Evolutionary conservation across 2,113 vertebrate species (phyloP).

Genomic region (Phyllostomus hastatus): DNA sequence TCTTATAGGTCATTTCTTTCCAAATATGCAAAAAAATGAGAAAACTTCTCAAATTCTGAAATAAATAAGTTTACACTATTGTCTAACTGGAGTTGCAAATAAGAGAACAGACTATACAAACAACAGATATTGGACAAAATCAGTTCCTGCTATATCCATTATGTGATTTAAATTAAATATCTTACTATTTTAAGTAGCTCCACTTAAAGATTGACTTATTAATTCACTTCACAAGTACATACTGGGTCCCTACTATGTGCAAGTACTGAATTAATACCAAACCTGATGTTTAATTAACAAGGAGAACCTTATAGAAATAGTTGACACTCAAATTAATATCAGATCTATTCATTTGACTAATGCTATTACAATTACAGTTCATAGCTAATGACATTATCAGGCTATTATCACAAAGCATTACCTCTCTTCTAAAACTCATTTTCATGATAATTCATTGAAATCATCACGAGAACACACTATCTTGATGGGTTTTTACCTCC

Average conservation of each 20-base stretch:
- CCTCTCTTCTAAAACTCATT: slow-evolving; percentile 72
- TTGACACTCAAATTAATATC: slow-evolving; percentile 76
- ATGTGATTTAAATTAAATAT: slow-evolving; percentile 14
- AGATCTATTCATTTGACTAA: slow-evolving; percentile 75
- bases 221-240: slow-evolving; percentile 35
- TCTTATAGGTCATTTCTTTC: background rate
- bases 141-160: background rate
- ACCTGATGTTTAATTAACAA: slow-evolving; percentile 70
- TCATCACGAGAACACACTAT: slow-evolving; percentile 73
- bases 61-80: background rate
- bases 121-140: background rate
- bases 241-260: slow-evolving; percentile 67
- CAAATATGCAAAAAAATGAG: background rate
- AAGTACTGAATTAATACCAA: slow-evolving; percentile 54
- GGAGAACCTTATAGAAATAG: slow-evolving; percentile 73
- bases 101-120: background rate
- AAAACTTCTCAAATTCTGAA: slow-evolving; percentile 32
- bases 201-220: background rate
- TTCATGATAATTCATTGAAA: slow-evolving; percentile 77
- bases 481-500: slow-evolving; percentile 72
- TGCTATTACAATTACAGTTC: slow-evolving; percentile 73
- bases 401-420: slow-evolving; percentile 75
- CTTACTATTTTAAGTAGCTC: slow-evolving; percentile 49
- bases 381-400: slow-evolving; percentile 71
- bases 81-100: background rate